Conservation (phyloP, 2,797 vertebrate species). For the Ammospiza maritima region DNA sequence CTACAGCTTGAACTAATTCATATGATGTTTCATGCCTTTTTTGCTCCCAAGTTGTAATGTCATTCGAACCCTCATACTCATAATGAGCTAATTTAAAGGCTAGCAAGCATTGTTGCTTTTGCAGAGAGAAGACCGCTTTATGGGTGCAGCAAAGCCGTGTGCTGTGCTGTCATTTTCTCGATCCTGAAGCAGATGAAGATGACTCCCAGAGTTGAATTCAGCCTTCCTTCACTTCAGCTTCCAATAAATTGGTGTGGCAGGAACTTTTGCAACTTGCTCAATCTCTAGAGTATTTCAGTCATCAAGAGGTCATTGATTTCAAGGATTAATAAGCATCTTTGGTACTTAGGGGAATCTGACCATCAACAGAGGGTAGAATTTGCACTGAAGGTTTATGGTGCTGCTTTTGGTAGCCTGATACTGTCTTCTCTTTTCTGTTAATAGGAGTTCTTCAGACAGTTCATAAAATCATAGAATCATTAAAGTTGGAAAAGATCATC, state of each 20-base stretch:
- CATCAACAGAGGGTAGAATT: neutral
- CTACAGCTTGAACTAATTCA: neutral
- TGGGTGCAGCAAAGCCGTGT: neutral
- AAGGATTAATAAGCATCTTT: neutral
- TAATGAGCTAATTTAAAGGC: neutral
- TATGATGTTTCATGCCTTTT: neutral
- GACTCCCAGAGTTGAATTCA: neutral
- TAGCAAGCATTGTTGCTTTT: neutral
- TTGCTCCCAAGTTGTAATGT: neutral
- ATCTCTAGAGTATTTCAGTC: neutral
- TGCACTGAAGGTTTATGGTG: neutral
- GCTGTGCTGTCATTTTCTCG: neutral
- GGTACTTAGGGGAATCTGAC: neutral
- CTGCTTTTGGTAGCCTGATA: neutral
- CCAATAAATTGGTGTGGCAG: neutral
- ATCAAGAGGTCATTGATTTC: neutral
- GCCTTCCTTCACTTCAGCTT: neutral
- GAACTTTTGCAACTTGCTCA: neutral
- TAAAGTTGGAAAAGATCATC: neutral
- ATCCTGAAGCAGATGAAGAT: neutral
- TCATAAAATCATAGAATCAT: neutral
- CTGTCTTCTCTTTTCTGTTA: neutral
- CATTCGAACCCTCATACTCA: neutral
- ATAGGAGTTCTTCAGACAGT: neutral
- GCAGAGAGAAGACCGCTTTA: neutral